These are phyloP conservation scores for Leucophora obtusa DNA, from an alignment of 2,888 invertebrate species.

Conservation along the genomic window DNA sequence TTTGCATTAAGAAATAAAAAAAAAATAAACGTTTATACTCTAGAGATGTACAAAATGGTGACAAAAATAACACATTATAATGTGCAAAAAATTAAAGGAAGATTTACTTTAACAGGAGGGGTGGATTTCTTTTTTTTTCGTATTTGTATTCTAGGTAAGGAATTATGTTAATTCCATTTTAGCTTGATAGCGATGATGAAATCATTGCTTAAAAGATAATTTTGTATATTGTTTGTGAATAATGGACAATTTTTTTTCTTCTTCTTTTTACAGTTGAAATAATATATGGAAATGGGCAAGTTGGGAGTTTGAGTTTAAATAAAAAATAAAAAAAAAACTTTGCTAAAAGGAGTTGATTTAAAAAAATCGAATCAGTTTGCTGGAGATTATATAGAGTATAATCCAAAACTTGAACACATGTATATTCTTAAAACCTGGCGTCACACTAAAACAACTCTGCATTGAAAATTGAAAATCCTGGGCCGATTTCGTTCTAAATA, in stretches of 20 bases:
- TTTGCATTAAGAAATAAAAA: conserved; percentile 58
- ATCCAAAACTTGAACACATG: too few species aligned
- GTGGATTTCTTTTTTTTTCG: conserved; percentile 11
- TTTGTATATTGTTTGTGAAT: conserved; percentile 61
- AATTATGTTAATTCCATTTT: conserved; percentile 62
- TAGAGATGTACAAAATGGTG: conserved; percentile 63
- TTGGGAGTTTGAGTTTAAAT: not conserved
- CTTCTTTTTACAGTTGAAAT: not conserved
- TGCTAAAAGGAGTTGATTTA: too few species aligned
- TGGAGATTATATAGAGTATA: too few species aligned
- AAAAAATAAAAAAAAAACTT: too few species aligned
- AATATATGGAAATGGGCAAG: not conserved
- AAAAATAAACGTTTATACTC: conserved; percentile 37
- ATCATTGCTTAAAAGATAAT: conserved; percentile 65
- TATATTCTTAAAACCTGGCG: too few species aligned
- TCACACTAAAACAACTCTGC: too few species aligned
- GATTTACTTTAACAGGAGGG: conserved; percentile 14
- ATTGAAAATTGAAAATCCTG: too few species aligned
- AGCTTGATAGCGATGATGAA: conserved; percentile 54
- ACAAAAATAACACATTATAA: conserved; percentile 38
- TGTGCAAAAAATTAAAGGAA: conserved; percentile 26
- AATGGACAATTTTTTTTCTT: conserved; percentile 31
- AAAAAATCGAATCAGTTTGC: too few species aligned
- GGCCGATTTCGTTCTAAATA: too few species aligned
- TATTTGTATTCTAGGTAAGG: conserved; percentile 37